Evolutionary conservation across 1,140 invertebrate genomes (phyloP), one percentile per base, ranked within the genome.

Genomic region (Mactra quadrangularis): DNA sequence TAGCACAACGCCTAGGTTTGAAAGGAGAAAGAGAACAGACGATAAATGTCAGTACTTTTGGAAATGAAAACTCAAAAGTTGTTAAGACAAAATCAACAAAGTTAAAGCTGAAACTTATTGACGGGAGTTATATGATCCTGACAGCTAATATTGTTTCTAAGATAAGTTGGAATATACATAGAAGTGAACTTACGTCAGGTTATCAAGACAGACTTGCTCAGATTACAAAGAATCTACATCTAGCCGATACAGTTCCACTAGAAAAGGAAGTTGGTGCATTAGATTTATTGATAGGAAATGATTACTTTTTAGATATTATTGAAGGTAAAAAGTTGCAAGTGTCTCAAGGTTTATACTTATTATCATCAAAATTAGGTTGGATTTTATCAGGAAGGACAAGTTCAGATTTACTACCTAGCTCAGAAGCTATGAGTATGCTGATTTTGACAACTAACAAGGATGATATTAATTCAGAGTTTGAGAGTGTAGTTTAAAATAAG

Each of bases 251-350:
- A 38, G 19, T 60, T 7, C 57, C 57, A 27, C 3, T 3, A 31
- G 57, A 60, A 4, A 60, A 17, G 22, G 22, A 64, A 38, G 38
- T 13, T 3, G 38, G 19, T n/a, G 22, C 60, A 9, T 7, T 64
- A 3, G 60, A 64, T 1, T 33, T 64, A 11, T 27, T 64, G 7
- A 3, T 35, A 35, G 60, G 60, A 38, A 64, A 64, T 25, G 60
- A 64, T 38, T 64, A 64, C 22, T 64, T 35, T 64, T 33, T 64
- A 3, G 60, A 64, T n/a, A 6, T 38, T 4, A 38, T 64, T 3
- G 6, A 29, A 35, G 60, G 33, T 9, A 4, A 35, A 6, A 38
- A 38, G 22, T 9, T 64, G 13, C 3, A 64, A 1, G 31, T 38
- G 2, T 13, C 6, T 29, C 2, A 35, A n/a, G 29, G 31, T 17